Conservation (phyloP, 1,140 invertebrate genomes). For the Drosophila rhopaloa region DNA sequence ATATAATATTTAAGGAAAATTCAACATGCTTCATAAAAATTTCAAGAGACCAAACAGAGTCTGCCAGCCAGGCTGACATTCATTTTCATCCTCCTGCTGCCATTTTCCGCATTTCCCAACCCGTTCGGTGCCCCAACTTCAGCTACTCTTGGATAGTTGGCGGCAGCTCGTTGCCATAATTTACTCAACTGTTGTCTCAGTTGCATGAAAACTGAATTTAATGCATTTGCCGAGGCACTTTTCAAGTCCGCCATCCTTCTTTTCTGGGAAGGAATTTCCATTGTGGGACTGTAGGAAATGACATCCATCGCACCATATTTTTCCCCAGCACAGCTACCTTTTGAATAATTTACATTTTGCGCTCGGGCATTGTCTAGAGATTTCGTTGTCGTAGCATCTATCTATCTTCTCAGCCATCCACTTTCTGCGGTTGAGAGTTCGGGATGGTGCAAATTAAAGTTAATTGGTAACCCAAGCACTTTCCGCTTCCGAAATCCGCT, state of each 20-base stretch:
- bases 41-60: constrained; percentile 60
- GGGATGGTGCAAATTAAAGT: constrained; percentile 43
- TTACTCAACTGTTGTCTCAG: constrained; percentile 82
- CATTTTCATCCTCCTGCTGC: constrained; percentile 6
- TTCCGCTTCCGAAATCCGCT: constrained; percentile 28
- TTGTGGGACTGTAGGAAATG: constrained; percentile 32
- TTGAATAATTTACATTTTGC: constrained; percentile 78
- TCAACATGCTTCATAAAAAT: constrained; percentile 67
- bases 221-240: constrained; percentile 74
- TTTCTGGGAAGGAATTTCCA: constrained; percentile 23
- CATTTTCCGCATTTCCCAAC: constrained; percentile 6
- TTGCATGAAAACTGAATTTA: constrained; percentile 81
- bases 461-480: constrained; percentile 60
- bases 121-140: constrained; percentile 11
- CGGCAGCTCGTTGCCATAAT: constrained; percentile 72
- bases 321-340: constrained; percentile 67
- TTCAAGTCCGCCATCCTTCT: constrained; percentile 38
- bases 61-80: constrained; percentile 37
- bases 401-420: constrained; percentile 7
- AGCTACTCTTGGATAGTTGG: constrained; percentile 44
- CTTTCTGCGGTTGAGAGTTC: constrained; percentile 4
- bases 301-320: constrained; percentile 71
- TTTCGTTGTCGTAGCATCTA: constrained; percentile 45
- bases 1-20: constrained; percentile 11
- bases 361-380: constrained; percentile 70